Conservation (phyloP, 2,797 vertebrate species). For the Bradypodion pumilum region DNA sequence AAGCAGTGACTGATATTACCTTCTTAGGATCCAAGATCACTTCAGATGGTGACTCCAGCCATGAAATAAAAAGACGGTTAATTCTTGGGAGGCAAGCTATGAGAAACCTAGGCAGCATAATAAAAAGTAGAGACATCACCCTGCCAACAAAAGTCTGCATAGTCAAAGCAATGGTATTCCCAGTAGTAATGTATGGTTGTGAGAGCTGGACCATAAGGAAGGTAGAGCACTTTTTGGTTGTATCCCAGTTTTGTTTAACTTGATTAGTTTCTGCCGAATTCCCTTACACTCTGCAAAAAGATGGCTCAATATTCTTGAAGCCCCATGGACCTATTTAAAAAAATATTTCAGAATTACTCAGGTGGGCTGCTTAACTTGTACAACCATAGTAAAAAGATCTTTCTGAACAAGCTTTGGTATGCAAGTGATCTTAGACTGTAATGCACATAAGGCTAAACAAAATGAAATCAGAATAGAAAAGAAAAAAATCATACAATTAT, state of each 20-base stretch:
- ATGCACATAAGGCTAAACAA: neutral
- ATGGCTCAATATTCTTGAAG: neutral
- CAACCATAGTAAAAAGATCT: neutral
- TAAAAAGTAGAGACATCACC: no score
- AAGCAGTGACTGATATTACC: no score
- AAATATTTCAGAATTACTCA: neutral
- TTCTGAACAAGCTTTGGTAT: conserved; percentile 7
- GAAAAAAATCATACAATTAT: neutral
- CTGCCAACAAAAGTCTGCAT: no score
- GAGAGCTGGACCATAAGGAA: no score
- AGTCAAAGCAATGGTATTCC: no score
- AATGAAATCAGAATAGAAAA: neutral
- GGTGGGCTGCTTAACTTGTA: neutral
- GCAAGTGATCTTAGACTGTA: neutral
- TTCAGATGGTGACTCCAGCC: no score
- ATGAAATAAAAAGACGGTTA: no score
- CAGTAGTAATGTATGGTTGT: no score
- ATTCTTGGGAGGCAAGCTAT: no score
- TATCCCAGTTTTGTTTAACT: neutral
- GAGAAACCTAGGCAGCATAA: no score
- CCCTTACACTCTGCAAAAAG: no score
- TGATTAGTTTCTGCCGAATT: neutral
- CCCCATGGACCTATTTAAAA: neutral
- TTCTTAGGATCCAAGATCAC: no score
- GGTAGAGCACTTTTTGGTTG: neutral